Base-by-base conservation (phyloP, 92 coral and sea anemone species). In the Phenganax marumi region DNA sequence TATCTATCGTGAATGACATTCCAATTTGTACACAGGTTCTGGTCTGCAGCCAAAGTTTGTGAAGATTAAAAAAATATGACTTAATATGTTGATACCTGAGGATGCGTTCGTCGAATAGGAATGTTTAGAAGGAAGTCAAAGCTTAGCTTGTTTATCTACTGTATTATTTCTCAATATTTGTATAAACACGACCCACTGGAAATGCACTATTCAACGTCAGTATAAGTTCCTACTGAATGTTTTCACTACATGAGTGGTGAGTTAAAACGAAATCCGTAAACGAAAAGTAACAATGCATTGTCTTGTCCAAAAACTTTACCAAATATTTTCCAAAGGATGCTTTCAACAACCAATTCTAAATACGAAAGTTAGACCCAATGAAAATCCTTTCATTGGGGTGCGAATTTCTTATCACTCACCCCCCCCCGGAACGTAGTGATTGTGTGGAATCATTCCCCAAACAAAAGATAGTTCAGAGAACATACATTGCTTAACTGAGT, bases 51-150 rank as follows among this genome's bases (percentile, higher is more conserved):
- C 25, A 66, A 33, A 66, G 25, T n/a, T 47, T 21, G 26, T 66
- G 17, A 14, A 66, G 43, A n/a, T 12, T 25, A 11, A 66, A 19
- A 66, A 21, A 60, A 23, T 23, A 58, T 23, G 65, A 58, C 12
- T 0, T 23, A 7, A 23, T 17, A 25, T 66, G 48, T 66, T 66
- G 50, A 66, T 66, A 66, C 43, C 72, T 23, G 46, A 49, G 43
- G 26, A 49, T 66, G 72, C 18, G 12, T 7, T 49, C 8, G 48
- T 66, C 43, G n/a, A 11, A 66, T 9, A 66, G 72, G 72, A 66
- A 66, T 66, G 72, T 66, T 66, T 10, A 66, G 26, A 66, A 66
- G 72, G 72, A 66, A 66, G 72, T 66, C 24, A 24, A 66, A n/a
- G 50, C 72, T 66, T 66, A 66, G 49, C 43, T n/a, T 66, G 72